These are phyloP conservation scores for Melangyna quadrimaculata DNA, from an alignment of 2,888 invertebrate species.

Conservation along the genomic window DNA sequence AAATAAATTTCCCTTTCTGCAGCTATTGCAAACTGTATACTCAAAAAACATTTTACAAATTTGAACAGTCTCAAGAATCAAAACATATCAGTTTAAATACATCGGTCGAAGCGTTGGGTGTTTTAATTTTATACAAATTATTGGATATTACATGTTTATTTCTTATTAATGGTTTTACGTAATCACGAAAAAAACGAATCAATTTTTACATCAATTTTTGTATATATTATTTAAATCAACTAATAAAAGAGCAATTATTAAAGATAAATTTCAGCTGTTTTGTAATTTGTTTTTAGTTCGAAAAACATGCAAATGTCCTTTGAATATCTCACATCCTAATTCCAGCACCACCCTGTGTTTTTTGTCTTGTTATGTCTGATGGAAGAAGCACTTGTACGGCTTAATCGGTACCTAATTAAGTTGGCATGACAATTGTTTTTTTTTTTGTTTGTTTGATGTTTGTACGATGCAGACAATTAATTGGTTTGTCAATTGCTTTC, in stretches of 20 bases:
- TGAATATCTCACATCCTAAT: not conserved
- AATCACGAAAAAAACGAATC: not conserved
- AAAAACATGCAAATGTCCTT: not conserved
- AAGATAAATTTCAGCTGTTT: not conserved
- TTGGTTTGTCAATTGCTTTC: constrained; percentile 24
- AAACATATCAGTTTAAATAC: not conserved
- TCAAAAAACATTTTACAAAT: not conserved
- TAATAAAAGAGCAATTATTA: not conserved
- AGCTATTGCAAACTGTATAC: not conserved
- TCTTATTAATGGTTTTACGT: not conserved
- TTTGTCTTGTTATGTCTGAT: not conserved
- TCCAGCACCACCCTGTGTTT: not conserved
- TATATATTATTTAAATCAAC: not conserved
- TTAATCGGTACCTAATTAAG: constrained; percentile 23
- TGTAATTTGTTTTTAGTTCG: not conserved
- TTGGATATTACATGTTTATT: not conserved
- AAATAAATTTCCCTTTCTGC: not conserved
- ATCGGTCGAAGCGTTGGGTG: not conserved
- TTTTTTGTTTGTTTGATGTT: not conserved
- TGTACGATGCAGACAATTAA: not conserved
- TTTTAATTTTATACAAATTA: not conserved
- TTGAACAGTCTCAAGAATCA: not conserved
- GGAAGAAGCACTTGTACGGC: constrained; percentile 9
- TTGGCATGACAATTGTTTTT: not conserved
- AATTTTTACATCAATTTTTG: not conserved